A percentile compares a stretch with the other conserved stretches of the same genome.
phyloP scores from a whole-genome alignment of 2,888 invertebrate species.

The Petrolisthes cinctipes region DNA sequence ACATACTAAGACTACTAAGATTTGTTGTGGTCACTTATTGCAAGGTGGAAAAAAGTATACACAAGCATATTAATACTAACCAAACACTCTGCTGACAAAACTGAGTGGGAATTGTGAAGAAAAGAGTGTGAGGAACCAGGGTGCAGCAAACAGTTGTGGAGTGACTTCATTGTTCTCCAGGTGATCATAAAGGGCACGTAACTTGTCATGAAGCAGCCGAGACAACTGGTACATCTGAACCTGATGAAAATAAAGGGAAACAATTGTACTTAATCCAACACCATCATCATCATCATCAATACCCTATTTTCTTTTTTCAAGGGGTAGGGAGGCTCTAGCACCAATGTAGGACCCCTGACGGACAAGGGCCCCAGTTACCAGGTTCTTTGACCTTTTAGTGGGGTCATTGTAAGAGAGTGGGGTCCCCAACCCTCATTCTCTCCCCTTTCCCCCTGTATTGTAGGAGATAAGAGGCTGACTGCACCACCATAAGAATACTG shows the following conservation, averaged over 20 bases:
- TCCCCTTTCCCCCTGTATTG: too few species aligned
- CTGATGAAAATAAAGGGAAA: conserved; percentile 67
- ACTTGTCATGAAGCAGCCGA: conserved; percentile 87
- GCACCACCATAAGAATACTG: too few species aligned
- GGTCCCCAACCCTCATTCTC: too few species aligned
- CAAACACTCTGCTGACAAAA: conserved; percentile 93
- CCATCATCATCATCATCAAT: neutral
- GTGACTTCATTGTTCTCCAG: conserved; percentile 84
- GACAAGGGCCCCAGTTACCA: too few species aligned
- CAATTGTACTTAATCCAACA: neutral
- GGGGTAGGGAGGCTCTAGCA: too few species aligned
- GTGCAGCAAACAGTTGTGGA: conserved; percentile 94
- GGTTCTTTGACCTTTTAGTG: too few species aligned
- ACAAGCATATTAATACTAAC: conserved; percentile 71
- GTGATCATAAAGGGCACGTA: conserved; percentile 84
- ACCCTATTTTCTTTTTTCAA: neutral
- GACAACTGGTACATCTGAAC: conserved; percentile 92
- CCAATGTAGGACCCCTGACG: too few species aligned
- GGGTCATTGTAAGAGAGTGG: too few species aligned
- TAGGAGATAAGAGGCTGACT: too few species aligned
- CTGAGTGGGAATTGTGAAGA: conserved; percentile 97
- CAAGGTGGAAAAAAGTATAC: too few species aligned
- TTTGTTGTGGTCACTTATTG: too few species aligned
- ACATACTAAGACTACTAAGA: neutral
- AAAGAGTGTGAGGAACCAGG: conserved; percentile 95